Base-by-base conservation (phyloP, 2,888 invertebrate species). In the Trichogramma evanescens region DNA sequence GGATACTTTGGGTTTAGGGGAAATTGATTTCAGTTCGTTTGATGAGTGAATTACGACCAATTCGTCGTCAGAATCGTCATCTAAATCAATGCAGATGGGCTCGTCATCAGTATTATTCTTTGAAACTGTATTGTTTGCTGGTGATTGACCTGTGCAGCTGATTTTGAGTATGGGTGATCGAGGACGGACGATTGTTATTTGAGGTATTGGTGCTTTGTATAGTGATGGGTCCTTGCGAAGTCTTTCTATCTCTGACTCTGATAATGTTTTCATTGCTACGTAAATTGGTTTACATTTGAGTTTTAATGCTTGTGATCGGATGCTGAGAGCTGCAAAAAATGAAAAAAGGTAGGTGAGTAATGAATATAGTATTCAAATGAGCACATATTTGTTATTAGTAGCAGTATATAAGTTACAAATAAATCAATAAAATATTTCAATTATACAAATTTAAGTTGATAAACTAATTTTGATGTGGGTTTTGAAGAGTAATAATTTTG, bases 281-380 rank as follows among this genome's bases (percentile, higher is more conserved):
- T 79, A 74, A 45, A 82, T 70, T 1, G 81, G 81, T 70, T 77
- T 80, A 70, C 83, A 83, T 59, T 82, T 79, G 43, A 83, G 71
- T 58, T 80, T 76, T 57, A 83, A 72, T 62, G 84, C 70, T 70
- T 84, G 84, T 8, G 77, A 73, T 44, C 69, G 68, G 50, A 77
- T 66, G 59, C 69, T 72, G 58, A 77, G 61, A 51, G 66, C 77
- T 77, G 68, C 7, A 66, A 67, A 49, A 40, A 63, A 61, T 54
- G 60, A 64, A 44, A 53, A 53, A 26, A 26, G 3, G 3, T 26
- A 26, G 26, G 26, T 26, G 26, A 26, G 26, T 26, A 26, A 26
- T 26, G 26, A 26, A 26, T 26, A 26, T 2, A 26, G 26, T 26
- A 26, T 26, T 26, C 26, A 26, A 26, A 26, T 26, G 26, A 26